Base-by-base conservation (phyloP, 2,797 vertebrate species). In the Cuniculus paca region DNA sequence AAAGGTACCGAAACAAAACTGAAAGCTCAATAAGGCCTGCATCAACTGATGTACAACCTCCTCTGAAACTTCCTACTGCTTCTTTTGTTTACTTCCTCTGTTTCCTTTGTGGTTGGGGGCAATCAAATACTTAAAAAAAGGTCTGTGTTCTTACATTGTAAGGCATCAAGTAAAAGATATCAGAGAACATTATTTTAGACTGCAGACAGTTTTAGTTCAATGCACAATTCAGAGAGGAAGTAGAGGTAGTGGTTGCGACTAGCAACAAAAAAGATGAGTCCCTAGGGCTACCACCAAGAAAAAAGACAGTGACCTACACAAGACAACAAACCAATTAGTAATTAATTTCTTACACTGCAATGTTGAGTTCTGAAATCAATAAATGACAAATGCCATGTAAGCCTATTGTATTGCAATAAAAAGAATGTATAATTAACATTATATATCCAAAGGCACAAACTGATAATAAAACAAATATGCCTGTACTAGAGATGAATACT, bases 71-170 rank as follows among this genome's bases (percentile, higher is more conserved):
- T 81, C 12, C 28, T 85, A 48, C 28, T 78, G 5, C 19, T 48
- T 72, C 11, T 48, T 90, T 75, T 54, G 50, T 28, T 86, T 72
- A 77, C 78, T 52, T 13, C 31, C 5, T 50, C 4, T 82, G 65
- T 52, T 70, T 83, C 52, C 22, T 48, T 83, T 84, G 72, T 54
- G 68, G 45, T 45, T 85, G 28, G 60, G 56, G 34, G 4, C 16
- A 92, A 56, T 80, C 80, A 68, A 91, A 74, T 72, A 90, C 50
- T 63, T 82, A 74, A 80, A 26, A 96, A 36, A 26, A 95, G 9
- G 42, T 36, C 8, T 77, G 8, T 92, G 42, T 31, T 45, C 72
- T 48, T 77, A 95, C 11, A 80, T 17, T 52, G 50, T 65, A 68
- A 42, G 58, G 50, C 5, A 86, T 52, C 65, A 83, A 86, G 48